Base-by-base conservation (phyloP, 2,797 vertebrate genomes). In the Rachycentron canadum region DNA sequence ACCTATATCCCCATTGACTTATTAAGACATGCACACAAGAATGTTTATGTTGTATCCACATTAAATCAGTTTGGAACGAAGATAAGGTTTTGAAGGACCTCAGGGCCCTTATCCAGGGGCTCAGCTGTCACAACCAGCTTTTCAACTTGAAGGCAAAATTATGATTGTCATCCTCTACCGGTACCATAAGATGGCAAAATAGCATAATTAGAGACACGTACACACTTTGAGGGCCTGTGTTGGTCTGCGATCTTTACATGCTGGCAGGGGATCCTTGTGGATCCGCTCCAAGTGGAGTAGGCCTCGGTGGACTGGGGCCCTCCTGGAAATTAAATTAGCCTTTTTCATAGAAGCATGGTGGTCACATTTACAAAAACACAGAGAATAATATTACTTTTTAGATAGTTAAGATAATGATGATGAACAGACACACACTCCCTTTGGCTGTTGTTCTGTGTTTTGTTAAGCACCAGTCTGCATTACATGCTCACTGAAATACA, bases 321-420 rank as follows among this genome's bases (percentile, higher is more conserved):
- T 73, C 76, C 85, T 94, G 92, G 92, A 95, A 94, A 94, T 94
- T 94, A 72, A 95, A 94, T 95, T 93, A 94, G 78, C 68, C 69
- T 86, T 78, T 85, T 91, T 77, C 83, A 88, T 78, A 88, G 76
- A 59, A 79, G 72, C 85, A 86, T 66, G 69, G 84, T 92, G 86
- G 87, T 89, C 89, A 89, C 70, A 66, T 92, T 78, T 71, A 60
- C 80, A 73, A 89, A 79, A 80, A 80, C 79, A 83, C 25, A 28
- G 78, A 78, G 52, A 86, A 82, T 80, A 89, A 89, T 83, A 88
- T 88, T 83, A 82, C 68, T 81, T 87, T 83, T 85, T 64, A 75
- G 88, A 92, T 88, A 55, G 45, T 62, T 73, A 52, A 91, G 79
- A 89, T 91, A 91, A 82, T 67, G 81, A 77, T 81, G 79, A 84